These are phyloP conservation scores for Eptesicus fuscus DNA, from an alignment of 2,113 vertebrate genomes.

Conservation along the genomic window DNA sequence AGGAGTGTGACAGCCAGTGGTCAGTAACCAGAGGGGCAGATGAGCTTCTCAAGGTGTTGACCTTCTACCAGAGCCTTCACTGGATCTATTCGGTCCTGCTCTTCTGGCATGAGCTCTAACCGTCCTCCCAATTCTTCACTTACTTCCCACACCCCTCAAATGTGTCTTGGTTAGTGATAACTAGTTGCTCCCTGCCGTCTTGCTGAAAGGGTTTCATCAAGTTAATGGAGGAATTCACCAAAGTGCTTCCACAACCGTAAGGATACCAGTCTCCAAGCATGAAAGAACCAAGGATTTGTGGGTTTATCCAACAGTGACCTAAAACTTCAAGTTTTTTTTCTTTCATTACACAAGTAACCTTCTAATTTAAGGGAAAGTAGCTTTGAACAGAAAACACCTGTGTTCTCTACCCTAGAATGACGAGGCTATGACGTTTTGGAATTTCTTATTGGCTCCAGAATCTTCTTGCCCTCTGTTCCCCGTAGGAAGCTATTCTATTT, in stretches of 20 bases:
- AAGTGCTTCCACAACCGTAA: background rate
- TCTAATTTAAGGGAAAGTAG: conserved; percentile 28
- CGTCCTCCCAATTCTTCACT: background rate
- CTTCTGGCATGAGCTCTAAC: background rate
- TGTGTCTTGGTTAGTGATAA: background rate
- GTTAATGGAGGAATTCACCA: background rate
- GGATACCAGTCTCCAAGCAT: background rate
- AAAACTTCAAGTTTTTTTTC: conserved; percentile 20
- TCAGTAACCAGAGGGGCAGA: background rate
- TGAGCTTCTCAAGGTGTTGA: background rate
- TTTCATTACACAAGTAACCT: conserved; percentile 1
- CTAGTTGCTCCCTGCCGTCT: background rate
- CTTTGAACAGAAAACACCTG: background rate
- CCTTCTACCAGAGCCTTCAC: background rate
- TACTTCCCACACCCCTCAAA: background rate
- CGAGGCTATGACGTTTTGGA: conserved; percentile 22
- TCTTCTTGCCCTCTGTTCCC: background rate
- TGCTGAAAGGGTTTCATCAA: background rate
- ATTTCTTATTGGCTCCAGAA: conserved; percentile 26
- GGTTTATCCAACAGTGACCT: background rate
- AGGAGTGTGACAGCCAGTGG: background rate
- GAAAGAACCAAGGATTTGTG: background rate
- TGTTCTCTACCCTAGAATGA: background rate
- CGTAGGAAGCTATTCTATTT: background rate
- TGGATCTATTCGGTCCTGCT: background rate